Evolutionary conservation across 2,797 vertebrate species (phyloP), one percentile per base, ranked within the genome.

Genomic region (Pterois miles): DNA sequence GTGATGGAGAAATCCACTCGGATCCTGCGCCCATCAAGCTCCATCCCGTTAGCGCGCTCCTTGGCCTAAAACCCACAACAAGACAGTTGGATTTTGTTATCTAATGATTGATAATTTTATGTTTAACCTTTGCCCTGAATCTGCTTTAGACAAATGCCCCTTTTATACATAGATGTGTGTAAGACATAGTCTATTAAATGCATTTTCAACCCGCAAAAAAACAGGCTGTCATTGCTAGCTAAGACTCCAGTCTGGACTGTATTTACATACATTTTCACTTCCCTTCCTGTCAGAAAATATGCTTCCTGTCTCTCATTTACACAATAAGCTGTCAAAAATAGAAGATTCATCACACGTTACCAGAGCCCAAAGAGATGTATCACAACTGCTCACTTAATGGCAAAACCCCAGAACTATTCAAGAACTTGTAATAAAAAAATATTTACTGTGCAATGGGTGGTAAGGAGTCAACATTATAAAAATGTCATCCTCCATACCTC

Each of bases 1-100:
- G 98, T 99, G 81, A 99, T 99, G 9, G 98, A 99, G 73, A 96
- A 99, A 86, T 99, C 98, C 58, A 99, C 98, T 79, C 98, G 89
- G 75, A 99, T 99, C 77, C 97, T 95, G 53, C 98, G 96, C 1
- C 98, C 97, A 83, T 99, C 98, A 71, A 99, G 95, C 84, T 99
- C 98, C 98, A 99, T 99, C 67, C 98, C 97, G 71, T 99, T 99
- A 60, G 97, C 98, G 78, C 96, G 97, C 80, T 99, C 98, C 86
- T 99, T 99, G 60, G 98, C 98, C 98, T 99, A 67, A 79, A 83
- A 16, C 0, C 11, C 82, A 52, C 29, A 36, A 63, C 23, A 59
- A 20, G n/a, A 59, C 22, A 36, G 14, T 34, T 1, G 40, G 18
- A 46, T 11, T 5, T 22, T 52, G n/a, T 29, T 22, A 43, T 64